These are phyloP conservation scores for Micropoecilia bifurca DNA, from an alignment of 2,797 vertebrate species.

Conservation along the genomic window DNA sequence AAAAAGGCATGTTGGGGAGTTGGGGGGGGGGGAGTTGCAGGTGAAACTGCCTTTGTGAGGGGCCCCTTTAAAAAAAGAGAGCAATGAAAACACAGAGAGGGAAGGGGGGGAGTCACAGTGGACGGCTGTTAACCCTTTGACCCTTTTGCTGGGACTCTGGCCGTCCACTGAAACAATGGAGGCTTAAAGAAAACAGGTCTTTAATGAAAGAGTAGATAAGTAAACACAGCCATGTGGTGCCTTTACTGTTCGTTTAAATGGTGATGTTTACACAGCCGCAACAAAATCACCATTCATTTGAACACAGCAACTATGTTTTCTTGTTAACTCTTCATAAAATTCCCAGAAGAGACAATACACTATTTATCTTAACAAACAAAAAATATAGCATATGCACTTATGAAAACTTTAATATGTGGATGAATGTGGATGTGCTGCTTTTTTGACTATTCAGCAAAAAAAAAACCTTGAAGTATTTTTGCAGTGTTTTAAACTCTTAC, in stretches of 20 bases:
- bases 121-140: constrained; percentile 91
- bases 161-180: constrained; percentile 81
- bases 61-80: constrained; percentile 71
- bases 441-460: constrained; percentile 15
- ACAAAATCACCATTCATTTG: constrained; percentile 73
- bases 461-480: constrained; percentile 28
- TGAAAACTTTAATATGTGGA: constrained; percentile 42
- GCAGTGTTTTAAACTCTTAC: constrained; percentile 48
- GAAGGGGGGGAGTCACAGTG: constrained; percentile 75
- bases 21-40: constrained; percentile 85
- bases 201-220: constrained; percentile 87
- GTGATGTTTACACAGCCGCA: constrained; percentile 68
- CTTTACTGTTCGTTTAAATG: constrained; percentile 78
- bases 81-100: neutral
- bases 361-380: constrained; percentile 15
- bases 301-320: constrained; percentile 58
- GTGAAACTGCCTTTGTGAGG: constrained; percentile 89
- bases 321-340: constrained; percentile 30
- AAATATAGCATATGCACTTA: constrained; percentile 35
- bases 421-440: too few species aligned
- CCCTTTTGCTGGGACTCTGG: constrained; percentile 79
- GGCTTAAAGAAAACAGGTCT: constrained; percentile 79
- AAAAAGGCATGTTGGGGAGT: too few species aligned
- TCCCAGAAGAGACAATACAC: constrained; percentile 34
- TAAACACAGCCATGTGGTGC: constrained; percentile 78